Conservation (phyloP, 1,140 invertebrate genomes). For the Alviniconcha marisindica region DNA sequence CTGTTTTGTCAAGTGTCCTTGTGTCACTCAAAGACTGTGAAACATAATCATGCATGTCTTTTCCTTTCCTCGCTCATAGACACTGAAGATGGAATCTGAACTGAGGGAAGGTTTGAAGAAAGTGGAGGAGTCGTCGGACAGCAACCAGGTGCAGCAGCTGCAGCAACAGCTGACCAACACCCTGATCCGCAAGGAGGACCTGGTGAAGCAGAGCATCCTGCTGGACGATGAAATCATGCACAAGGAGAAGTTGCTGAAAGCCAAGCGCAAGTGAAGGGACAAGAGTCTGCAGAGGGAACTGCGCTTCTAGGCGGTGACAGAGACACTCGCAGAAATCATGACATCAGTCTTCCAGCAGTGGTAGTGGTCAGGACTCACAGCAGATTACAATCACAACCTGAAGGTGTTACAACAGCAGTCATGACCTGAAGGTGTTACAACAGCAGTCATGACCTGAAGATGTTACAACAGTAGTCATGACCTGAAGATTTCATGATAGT, state of each 20-base stretch:
- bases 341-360: background rate
- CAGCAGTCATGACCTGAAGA: background rate
- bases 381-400: background rate
- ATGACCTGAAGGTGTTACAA: no score
- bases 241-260: constrained; percentile 66
- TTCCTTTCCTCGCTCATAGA: constrained; percentile 42
- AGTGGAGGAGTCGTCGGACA: constrained; percentile 40
- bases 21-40: no score
- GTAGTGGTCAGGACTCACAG: background rate
- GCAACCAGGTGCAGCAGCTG: constrained; percentile 41
- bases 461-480: no score
- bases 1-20: no score
- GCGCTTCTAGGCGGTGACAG: no score
- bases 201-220: constrained; percentile 58
- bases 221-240: constrained; percentile 60
- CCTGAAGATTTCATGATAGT: no score
- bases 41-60: no score
- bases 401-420: background rate
- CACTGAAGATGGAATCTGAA: constrained; percentile 57
- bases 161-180: constrained; percentile 55
- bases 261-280: constrained; percentile 19
- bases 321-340: background rate
- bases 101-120: constrained; percentile 59
- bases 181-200: constrained; percentile 56
- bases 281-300: background rate